Percentiles rank a stretch among this genome's conserved stretches.
Conservation (phyloP, 2,797 vertebrate genomes). For the Danionella dracula region DNA sequence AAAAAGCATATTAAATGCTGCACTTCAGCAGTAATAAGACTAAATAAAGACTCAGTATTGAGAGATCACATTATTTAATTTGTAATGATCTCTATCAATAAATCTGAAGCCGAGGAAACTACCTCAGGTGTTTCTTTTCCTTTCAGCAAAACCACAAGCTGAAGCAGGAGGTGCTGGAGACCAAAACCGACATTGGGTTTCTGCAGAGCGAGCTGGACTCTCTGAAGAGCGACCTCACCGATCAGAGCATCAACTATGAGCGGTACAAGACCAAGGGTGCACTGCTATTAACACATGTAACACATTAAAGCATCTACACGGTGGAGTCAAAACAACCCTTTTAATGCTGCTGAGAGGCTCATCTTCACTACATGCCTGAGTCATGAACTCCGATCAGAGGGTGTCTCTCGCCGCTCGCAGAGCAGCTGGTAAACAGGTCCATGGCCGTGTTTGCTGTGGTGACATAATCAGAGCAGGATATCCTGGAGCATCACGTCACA, state of each 20-base stretch:
- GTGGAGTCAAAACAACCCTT: no score
- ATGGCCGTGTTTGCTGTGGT: conserved; percentile 46
- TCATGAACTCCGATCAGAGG: no score
- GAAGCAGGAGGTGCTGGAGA: conserved; percentile 88
- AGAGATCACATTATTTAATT: neutral
- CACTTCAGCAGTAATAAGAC: no score
- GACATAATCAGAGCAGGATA: conserved; percentile 69
- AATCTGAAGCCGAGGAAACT: no score
- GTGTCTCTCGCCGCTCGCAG: neutral
- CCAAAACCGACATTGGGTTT: conserved; percentile 89
- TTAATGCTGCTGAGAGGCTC: no score
- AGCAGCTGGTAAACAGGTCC: conserved; percentile 31
- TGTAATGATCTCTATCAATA: neutral
- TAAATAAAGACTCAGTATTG: neutral
- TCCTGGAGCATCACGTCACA: conserved; percentile 66
- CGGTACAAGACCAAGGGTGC: no score
- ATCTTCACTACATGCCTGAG: no score
- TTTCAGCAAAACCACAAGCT: conserved; percentile 87
- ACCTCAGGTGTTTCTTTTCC: no score
- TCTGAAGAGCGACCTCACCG: conserved; percentile 88
- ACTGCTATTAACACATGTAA: no score
- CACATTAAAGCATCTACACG: no score
- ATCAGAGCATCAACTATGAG: conserved; percentile 87
- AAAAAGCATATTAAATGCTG: no score
- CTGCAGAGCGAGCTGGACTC: conserved; percentile 90